These are phyloP conservation scores for Philopedon plagiatum DNA, from an alignment of 2,888 invertebrate species.

Conservation along the genomic window DNA sequence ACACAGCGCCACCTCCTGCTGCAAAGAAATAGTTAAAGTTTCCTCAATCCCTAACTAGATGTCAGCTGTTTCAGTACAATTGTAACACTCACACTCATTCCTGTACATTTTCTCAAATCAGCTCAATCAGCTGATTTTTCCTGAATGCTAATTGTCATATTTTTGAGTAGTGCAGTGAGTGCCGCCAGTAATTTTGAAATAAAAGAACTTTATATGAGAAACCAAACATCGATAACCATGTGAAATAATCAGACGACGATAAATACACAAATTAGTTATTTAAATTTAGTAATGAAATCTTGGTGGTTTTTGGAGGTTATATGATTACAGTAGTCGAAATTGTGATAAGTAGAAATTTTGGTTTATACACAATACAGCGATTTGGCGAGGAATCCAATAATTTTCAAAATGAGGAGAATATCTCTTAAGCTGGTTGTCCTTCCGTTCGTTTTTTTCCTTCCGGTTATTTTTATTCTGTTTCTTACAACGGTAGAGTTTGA, in stretches of 20 bases:
- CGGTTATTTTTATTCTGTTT: conserved; percentile 49
- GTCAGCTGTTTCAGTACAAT: too few relatives aligned
- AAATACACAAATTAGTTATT: neutral
- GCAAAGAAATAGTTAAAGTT: too few relatives aligned
- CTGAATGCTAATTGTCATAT: neutral
- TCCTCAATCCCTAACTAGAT: too few relatives aligned
- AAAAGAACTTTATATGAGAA: neutral
- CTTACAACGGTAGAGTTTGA: conserved; percentile 51
- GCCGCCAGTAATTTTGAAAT: neutral
- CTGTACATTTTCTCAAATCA: too few relatives aligned
- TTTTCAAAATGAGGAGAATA: conserved; percentile 39
- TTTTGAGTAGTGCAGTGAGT: neutral
- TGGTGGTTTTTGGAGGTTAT: neutral
- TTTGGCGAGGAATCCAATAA: neutral
- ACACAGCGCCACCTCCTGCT: too few relatives aligned
- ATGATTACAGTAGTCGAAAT: neutral
- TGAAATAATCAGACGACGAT: neutral
- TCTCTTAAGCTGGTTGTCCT: conserved; percentile 43
- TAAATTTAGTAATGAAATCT: conserved; percentile 1
- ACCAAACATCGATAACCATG: neutral
- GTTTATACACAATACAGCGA: neutral
- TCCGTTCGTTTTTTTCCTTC: conserved; percentile 32
- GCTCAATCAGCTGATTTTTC: too few relatives aligned
- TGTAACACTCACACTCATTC: too few relatives aligned
- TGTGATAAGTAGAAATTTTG: neutral